Base-by-base conservation (phyloP, 2,113 vertebrate genomes). In the Ageneiosus marmoratus region DNA sequence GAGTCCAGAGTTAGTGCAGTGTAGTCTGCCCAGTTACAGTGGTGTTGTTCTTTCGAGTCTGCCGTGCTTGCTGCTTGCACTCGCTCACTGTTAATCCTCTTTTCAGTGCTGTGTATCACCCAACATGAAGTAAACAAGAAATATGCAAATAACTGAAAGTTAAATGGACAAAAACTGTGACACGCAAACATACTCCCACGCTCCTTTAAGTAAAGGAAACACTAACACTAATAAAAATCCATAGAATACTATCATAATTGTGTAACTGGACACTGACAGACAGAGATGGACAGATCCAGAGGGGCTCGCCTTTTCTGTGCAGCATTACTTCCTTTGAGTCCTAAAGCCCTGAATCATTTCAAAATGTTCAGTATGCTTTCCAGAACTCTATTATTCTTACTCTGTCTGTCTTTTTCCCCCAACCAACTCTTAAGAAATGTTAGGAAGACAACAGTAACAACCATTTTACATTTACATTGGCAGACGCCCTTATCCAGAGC, bases 261-360 rank as follows among this genome's bases (percentile, higher is more conserved):
- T 2, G 2, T 1, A 10, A 53, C 24, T 77, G 63, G n/a, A 44
- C 24, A 29, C 50, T 12, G 0, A 44, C 41, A 50, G 62, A 67
- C 46, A 67, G 60, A 62, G 56, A 16, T 13, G 6, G 9, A 24
- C 20, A 62, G 37, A 75, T 55, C n/a, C 5, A 9, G 15, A 48
- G 55, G 8, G 32, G 41, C 41, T n/a, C 24, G 44, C 3, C 29
- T 78, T 51, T 44, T 72, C 74, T 58, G 53, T 32, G 46, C 27
- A 60, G 58, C 24, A 55, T 67, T 32, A 55, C 53, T 53, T 51
- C 41, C 13, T 81, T 84, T 74, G 67, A 62, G 24, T 84, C 32
- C 34, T 46, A 41, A 32, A 79, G 55, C 65, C 24, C 16, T 50
- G 41, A 75, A 80, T 63, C 48, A 69, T 51, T 63, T 53, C 22